Evolutionary conservation across 2,888 invertebrate genomes (phyloP).

Genomic region (Lycocerus yunnanus): DNA sequence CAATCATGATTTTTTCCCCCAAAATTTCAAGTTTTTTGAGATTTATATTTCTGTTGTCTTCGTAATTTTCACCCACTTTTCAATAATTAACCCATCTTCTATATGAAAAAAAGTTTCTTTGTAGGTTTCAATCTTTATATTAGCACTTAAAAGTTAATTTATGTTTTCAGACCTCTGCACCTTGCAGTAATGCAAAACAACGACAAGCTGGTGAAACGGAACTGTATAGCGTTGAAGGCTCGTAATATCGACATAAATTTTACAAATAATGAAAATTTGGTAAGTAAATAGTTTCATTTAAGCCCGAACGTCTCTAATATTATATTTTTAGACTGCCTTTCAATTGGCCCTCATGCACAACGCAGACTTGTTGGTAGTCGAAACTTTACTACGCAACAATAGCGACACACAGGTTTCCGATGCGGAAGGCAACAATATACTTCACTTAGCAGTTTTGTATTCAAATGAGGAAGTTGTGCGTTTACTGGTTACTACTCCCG

Average conservation of each 20-base stretch:
- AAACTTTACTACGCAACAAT: conserved; percentile 51
- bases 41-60: no score
- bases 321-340: conserved; percentile 56
- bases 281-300: conserved; percentile 6
- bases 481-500: neutral
- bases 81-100: no score
- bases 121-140: no score
- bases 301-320: neutral
- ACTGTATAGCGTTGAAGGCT: conserved; percentile 17
- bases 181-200: conserved; percentile 24
- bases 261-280: conserved; percentile 16
- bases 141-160: neutral
- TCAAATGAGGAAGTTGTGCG: conserved; percentile 28
- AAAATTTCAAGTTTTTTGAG: no score
- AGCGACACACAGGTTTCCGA: conserved; percentile 54
- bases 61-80: no score
- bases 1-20: no score
- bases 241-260: conserved; percentile 12
- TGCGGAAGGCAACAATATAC: conserved; percentile 51
- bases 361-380: conserved; percentile 42
- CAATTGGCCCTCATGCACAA: conserved; percentile 54
- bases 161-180: conserved; percentile 27
- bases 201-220: conserved; percentile 11
- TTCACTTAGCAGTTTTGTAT: conserved; percentile 57
- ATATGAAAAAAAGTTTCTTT: no score